Base-by-base conservation (phyloP, 2,888 invertebrate genomes). In the Junonia oenone region DNA sequence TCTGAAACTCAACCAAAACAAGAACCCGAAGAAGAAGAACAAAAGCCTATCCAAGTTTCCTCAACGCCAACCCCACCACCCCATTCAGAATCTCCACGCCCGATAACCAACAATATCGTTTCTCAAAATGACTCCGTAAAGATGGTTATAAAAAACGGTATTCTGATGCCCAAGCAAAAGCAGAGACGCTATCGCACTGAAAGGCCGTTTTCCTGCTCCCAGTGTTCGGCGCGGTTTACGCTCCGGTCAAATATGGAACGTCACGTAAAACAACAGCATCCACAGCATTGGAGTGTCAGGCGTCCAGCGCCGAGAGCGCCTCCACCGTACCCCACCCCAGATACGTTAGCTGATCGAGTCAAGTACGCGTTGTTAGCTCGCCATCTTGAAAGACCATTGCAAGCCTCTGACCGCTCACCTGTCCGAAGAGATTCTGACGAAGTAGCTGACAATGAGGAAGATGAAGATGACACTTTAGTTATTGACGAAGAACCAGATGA, bases 191-290 rank as follows among this genome's bases (percentile, higher is more conserved):
- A 97, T 74, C 91, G 97, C 58, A 97, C 97, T 17, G 97, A 98
- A 75, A 90, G 97, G 22, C 97, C 97, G 0, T 98, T 97, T 79
- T 94, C 95, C 0, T 98, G 98, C 77, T 96, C 96, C 56, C 96
- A 97, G 72, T 98, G 98, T 79, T 95, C 96, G 0, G 97, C 97
- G 0, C 91, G 96, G 51, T 98, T 98, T 72, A 98, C 98, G 0
- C 85, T 98, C 9, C 92, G 97, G n/a, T 97, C 97, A 8, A 98
- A 98, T 69, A 98, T 98, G 97, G 98, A 98, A 78, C 92, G 97
- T 0, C 98, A 98, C 68, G 96, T 98, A 2, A 98, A 98, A 74
- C 97, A 97, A 68, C 97, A 98, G 68, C 98, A 98, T 86, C 97
- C 97, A 0, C 95, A 96, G 61, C 95, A 93, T 72, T 97, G 97